These are phyloP conservation scores for Istiophorus platypterus DNA, from an alignment of 2,113 vertebrate genomes.

Conservation along the genomic window DNA sequence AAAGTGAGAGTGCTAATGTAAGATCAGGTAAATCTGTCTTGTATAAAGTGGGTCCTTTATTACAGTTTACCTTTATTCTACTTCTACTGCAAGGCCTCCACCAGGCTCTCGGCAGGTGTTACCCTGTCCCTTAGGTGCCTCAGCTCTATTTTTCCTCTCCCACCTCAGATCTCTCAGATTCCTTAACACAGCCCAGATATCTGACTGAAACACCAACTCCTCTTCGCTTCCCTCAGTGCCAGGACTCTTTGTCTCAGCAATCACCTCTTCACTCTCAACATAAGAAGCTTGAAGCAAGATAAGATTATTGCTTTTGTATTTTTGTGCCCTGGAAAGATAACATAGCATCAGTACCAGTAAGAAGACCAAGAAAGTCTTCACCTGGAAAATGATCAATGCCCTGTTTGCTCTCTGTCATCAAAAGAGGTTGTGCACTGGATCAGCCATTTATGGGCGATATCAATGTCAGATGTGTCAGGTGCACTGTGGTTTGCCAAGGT, in stretches of 20 bases:
- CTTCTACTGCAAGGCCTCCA: constrained; percentile 33
- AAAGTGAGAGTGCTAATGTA: neutral
- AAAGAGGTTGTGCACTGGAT: neutral
- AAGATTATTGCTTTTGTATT: neutral
- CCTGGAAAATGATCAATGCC: neutral
- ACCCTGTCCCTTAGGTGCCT: constrained; percentile 29
- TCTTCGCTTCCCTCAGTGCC: constrained; percentile 4
- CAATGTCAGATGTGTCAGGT: constrained; percentile 27
- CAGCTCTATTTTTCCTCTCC: constrained; percentile 33
- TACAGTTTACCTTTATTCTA: constrained; percentile 35
- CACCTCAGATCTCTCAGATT: constrained; percentile 45
- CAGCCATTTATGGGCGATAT: constrained; percentile 4
- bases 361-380: constrained; percentile 8
- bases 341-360: constrained; percentile 26
- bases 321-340: constrained; percentile 10
- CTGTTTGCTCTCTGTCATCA: neutral
- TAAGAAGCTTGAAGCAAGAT: neutral
- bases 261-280: neutral
- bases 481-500: neutral
- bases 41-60: neutral
- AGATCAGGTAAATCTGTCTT: neutral
- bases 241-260: neutral
- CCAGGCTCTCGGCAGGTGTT: constrained; percentile 34
- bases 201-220: neutral
- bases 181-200: constrained; percentile 47